These are phyloP conservation scores for Ploceus nigricollis DNA, from an alignment of 2,113 vertebrate genomes.

Conservation along the genomic window DNA sequence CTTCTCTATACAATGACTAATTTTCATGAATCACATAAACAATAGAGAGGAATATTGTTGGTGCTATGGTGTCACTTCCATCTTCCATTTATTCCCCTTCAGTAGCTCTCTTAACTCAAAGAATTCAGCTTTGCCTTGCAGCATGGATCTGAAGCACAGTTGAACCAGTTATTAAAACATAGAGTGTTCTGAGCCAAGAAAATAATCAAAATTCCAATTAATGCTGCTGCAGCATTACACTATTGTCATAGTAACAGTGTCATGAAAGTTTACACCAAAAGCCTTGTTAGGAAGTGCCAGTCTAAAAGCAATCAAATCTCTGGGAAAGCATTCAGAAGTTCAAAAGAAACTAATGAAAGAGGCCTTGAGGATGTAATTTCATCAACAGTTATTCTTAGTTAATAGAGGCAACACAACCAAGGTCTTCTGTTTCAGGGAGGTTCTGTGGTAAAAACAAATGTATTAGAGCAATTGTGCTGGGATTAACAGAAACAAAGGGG, in stretches of 20 bases:
- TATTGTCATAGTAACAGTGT: slow-evolving; percentile 66
- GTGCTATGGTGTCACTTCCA: background rate
- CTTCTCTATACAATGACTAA: background rate
- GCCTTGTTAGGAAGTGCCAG: slow-evolving; percentile 42
- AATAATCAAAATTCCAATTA: slow-evolving; percentile 64
- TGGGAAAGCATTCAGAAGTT: slow-evolving; percentile 58
- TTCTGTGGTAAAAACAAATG: slow-evolving; percentile 1
- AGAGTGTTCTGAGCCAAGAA: slow-evolving; percentile 32
- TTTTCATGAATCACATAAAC: background rate
- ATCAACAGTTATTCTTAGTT: slow-evolving; percentile 14
- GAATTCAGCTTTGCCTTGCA: slow-evolving; percentile 26
- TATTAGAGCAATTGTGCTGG: background rate
- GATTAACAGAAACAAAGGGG: background rate
- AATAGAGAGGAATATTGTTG: background rate
- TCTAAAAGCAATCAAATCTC: slow-evolving; percentile 55
- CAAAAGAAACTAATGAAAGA: slow-evolving; percentile 64
- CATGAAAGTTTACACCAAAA: slow-evolving; percentile 64
- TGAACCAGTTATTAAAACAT: slow-evolving; percentile 60
- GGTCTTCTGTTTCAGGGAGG: background rate
- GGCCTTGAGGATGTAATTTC: slow-evolving; percentile 32
- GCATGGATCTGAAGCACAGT: slow-evolving; percentile 20
- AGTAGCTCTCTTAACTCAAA: background rate
- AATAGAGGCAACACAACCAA: background rate
- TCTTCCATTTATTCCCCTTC: background rate
- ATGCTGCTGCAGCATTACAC: background rate